Percentiles rank a stretch among this genome's conserved stretches.
Conservation (phyloP, 2,797 vertebrate species). For the Pogoniulus pusillus region DNA sequence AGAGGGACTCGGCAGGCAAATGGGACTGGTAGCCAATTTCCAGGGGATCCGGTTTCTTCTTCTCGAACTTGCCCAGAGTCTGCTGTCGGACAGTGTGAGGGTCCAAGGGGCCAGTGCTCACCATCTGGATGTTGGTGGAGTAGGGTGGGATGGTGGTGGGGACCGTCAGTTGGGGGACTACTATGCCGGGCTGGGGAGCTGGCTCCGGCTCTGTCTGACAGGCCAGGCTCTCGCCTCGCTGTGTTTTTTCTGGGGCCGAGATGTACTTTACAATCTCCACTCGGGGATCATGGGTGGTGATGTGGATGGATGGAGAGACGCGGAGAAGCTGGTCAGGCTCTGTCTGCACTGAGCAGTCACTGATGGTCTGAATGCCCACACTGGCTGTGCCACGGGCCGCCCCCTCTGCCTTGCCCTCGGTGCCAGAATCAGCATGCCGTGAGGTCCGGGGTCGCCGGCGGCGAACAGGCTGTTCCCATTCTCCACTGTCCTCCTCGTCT, state of each 20-base stretch:
- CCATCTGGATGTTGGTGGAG: conserved; percentile 91
- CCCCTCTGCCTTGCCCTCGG: conserved; percentile 85
- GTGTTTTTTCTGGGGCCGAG: conserved; percentile 95
- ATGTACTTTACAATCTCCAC: conserved; percentile 96
- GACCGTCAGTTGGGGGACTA: conserved; percentile 89
- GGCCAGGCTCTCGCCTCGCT: conserved; percentile 94
- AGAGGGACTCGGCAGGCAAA: conserved; percentile 87
- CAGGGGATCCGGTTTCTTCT: conserved; percentile 95
- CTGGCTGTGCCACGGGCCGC: conserved; percentile 83
- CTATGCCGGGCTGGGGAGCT: conserved; percentile 85
- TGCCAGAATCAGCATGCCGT: conserved; percentile 86
- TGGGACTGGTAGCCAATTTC: conserved; percentile 95
- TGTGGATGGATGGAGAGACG: conserved; percentile 94
- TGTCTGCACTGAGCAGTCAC: conserved; percentile 95
- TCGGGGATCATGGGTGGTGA: conserved; percentile 92
- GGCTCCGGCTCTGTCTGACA: conserved; percentile 96
- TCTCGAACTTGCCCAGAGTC: conserved; percentile 89
- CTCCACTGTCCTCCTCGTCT: conserved; percentile 93
- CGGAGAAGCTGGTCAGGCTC: conserved; percentile 90
- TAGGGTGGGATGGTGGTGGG: conserved; percentile 93
- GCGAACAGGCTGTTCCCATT: conserved; percentile 96
- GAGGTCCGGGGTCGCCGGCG: conserved; percentile 89
- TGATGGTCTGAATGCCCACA: conserved; percentile 95
- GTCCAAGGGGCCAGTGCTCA: conserved; percentile 85
- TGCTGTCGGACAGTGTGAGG: conserved; percentile 79